Evolutionary conservation across 2,888 invertebrate species (phyloP).

Genomic region (Lepidonotus clava): DNA sequence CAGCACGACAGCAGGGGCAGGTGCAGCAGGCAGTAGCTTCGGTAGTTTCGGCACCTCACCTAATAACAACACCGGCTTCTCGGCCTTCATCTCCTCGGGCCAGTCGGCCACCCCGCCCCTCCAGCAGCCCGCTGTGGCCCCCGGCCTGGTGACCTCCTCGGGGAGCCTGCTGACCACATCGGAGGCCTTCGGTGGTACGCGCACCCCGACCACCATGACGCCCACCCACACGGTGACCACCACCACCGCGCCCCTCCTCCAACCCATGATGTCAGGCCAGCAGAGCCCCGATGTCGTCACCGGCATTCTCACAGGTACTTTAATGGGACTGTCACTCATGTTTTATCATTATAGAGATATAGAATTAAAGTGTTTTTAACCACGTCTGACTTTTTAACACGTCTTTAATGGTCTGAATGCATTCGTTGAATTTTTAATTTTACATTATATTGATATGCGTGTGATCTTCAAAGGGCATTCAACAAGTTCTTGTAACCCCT

Average conservation of each 20-base stretch:
- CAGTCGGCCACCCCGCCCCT: constrained; percentile 38
- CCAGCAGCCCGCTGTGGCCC: not conserved
- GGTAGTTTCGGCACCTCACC: constrained; percentile 16
- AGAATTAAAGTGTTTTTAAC: no score
- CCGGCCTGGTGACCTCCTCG: not conserved
- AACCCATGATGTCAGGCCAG: not conserved
- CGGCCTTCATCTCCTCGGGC: constrained; percentile 44
- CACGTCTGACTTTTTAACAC: no score
- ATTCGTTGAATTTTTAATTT: no score
- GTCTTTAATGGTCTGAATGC: no score
- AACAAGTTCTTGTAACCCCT: no score
- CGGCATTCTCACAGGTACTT: constrained; percentile 42
- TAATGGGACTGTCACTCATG: no score
- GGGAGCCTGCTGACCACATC: not conserved
- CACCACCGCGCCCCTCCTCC: not conserved
- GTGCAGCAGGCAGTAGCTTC: not conserved
- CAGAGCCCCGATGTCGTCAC: constrained; percentile 25
- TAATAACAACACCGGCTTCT: not conserved
- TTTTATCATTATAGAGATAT: no score
- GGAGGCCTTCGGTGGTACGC: not conserved
- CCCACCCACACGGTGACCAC: not conserved
- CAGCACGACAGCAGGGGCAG: not conserved
- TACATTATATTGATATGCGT: no score
- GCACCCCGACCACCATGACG: constrained; percentile 18
- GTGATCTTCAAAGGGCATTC: no score